Percentiles rank a stretch among this genome's conserved stretches.
Evolutionary conservation across 1,140 invertebrate genomes (phyloP).

Genomic region (Trichonephila clavipes): DNA sequence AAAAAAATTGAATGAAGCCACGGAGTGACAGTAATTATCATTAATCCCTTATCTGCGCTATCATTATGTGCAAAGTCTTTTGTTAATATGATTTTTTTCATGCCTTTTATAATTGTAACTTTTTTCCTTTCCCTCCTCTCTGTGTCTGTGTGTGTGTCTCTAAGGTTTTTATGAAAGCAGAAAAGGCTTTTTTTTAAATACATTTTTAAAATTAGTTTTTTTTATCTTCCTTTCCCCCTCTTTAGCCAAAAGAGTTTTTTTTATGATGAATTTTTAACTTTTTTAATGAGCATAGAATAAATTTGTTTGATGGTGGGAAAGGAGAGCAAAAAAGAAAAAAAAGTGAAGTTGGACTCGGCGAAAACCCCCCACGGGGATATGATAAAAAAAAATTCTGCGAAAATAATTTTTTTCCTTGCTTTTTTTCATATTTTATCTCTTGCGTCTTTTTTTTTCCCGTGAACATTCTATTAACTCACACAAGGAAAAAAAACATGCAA

Average conservation of each 20-base stretch:
- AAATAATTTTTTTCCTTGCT: not conserved
- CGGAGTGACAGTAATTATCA: constrained; percentile 75
- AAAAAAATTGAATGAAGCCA: constrained; percentile 61
- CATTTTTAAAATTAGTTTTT: constrained; percentile 6
- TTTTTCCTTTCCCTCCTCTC: constrained; percentile 3
- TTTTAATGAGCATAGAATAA: constrained; percentile 69
- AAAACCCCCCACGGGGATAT: constrained; percentile 58
- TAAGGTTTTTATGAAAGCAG: constrained; percentile 39
- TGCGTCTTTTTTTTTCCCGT: not conserved
- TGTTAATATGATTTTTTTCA: constrained; percentile 75
- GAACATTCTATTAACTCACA: constrained; percentile 60
- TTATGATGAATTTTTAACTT: constrained; percentile 37
- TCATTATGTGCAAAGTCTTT: constrained; percentile 73
- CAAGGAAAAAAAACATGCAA: not conserved
- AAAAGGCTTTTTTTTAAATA: constrained; percentile 41
- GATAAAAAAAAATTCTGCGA: constrained; percentile 40
- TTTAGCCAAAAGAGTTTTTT: constrained; percentile 20
- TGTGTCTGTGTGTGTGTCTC: not conserved
- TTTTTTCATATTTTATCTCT: not conserved
- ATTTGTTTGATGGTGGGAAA: constrained; percentile 41
- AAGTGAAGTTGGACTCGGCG: not conserved
- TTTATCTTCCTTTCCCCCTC: constrained; percentile 2
- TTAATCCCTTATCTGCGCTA: constrained; percentile 73
- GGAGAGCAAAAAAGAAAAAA: not conserved
- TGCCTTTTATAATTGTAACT: constrained; percentile 68